phyloP scores from a whole-genome alignment of 2,797 vertebrate species.

The Schizopygopsis malacanthus region DNA sequence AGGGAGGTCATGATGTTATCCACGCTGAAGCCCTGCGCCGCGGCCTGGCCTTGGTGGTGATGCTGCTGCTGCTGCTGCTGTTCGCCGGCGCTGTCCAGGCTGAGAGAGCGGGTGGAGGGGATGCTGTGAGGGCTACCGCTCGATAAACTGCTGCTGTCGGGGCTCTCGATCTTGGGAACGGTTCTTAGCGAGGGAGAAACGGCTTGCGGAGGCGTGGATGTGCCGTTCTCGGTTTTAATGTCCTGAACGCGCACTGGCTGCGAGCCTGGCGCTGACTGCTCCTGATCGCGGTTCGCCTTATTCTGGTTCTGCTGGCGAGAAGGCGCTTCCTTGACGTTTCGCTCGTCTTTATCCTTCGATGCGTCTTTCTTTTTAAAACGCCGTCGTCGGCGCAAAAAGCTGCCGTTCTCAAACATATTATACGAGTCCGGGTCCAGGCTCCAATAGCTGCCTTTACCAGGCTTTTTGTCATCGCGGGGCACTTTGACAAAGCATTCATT shows the following conservation, averaged over 20 bases:
- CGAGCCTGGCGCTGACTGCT: conserved; percentile 75
- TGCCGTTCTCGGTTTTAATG: conserved; percentile 95
- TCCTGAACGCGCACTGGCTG: conserved; percentile 91
- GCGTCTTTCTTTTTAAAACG: conserved; percentile 98
- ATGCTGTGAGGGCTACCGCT: conserved; percentile 89
- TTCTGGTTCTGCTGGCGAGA: conserved; percentile 74
- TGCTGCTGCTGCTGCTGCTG: conserved; percentile 67
- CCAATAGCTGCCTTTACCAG: conserved; percentile 95
- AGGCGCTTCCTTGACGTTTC: conserved; percentile 83
- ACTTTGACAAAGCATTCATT: conserved; percentile 95
- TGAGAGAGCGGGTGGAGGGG: conserved; percentile 83
- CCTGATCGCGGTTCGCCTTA: conserved; percentile 76
- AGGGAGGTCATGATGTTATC: conserved; percentile 98
- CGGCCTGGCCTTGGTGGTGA: conserved; percentile 75
- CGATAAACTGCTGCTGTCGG: conserved; percentile 93
- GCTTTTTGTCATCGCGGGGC: conserved; percentile 93
- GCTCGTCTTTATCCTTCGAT: conserved; percentile 91
- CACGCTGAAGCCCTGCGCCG: conserved; percentile 92
- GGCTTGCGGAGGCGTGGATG: conserved; percentile 88
- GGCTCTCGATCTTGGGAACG: conserved; percentile 93
- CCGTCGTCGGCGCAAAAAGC: conserved; percentile 88
- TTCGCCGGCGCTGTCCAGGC: conserved; percentile 85
- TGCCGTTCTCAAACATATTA: conserved; percentile 97
- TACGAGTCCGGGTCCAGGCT: conserved; percentile 95
- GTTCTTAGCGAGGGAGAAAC: conserved; percentile 84